Evolutionary conservation across 2,888 invertebrate species (phyloP).

Genomic region (Nomada ferruginata): DNA sequence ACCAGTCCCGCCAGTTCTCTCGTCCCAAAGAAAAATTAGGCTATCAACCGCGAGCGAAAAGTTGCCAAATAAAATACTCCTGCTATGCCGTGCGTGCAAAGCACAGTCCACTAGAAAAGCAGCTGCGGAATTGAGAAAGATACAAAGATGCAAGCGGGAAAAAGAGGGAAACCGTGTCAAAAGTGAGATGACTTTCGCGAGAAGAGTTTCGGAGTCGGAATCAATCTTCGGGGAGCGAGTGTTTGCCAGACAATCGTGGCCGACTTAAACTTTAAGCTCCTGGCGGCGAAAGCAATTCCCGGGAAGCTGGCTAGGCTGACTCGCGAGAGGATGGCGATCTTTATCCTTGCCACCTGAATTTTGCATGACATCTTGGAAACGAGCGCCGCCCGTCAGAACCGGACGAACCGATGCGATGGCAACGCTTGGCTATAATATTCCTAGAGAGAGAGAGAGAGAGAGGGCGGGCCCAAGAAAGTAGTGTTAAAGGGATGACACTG

Average conservation of each 20-base stretch:
- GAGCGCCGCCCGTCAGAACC: conserved; percentile 26
- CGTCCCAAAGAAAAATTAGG: no score
- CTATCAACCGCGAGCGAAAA: no score
- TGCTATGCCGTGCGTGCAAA: no score
- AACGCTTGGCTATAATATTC: conserved; percentile 32
- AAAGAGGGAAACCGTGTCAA: conserved; percentile 36
- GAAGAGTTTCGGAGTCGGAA: conserved; percentile 32
- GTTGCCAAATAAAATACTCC: no score
- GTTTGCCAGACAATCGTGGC: conserved; percentile 65
- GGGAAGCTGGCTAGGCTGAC: conserved; percentile 36
- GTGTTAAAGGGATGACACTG: no score
- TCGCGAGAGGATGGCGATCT: conserved; percentile 53
- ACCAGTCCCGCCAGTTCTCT: no score
- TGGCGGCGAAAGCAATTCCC: conserved; percentile 58
- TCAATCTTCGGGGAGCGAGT: conserved; percentile 52
- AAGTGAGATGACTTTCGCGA: conserved; percentile 30
- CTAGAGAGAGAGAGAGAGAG: background rate
- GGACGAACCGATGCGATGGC: conserved; percentile 1
- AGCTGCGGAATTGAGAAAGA: background rate
- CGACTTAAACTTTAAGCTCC: conserved; percentile 61
- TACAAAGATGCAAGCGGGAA: background rate
- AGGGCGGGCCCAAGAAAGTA: background rate
- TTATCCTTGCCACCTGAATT: conserved; percentile 59
- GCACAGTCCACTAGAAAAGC: background rate
- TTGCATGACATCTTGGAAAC: conserved; percentile 55